phyloP scores from a whole-genome alignment of 2,888 invertebrate genomes.

The Lithosia quadra region DNA sequence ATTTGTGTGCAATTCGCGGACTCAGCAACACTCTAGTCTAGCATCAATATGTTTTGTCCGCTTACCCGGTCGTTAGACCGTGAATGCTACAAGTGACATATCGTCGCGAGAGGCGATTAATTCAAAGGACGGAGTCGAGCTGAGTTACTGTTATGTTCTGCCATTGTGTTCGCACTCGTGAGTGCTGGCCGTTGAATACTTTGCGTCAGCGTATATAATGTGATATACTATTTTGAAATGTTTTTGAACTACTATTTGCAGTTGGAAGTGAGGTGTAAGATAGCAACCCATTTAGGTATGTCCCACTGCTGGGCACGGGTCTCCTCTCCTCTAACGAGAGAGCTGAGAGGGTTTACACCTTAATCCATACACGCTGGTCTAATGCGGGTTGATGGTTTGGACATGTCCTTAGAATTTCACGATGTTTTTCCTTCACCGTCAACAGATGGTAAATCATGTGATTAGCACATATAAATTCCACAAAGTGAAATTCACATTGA shows the following conservation, averaged over 20 bases:
- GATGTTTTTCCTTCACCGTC: too few species aligned
- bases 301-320: too few species aligned
- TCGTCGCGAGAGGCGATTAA: conserved; percentile 36
- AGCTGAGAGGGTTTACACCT: too few species aligned
- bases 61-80: conserved; percentile 16
- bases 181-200: conserved; percentile 11
- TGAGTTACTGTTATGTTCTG: conserved; percentile 51
- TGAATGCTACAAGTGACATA: conserved; percentile 33
- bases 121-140: conserved; percentile 38
- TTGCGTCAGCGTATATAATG: background rate
- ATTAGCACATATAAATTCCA: too few species aligned
- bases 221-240: background rate
- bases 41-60: conserved; percentile 22
- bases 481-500: too few species aligned
- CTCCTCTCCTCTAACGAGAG: too few species aligned
- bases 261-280: too few species aligned
- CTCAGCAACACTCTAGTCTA: background rate
- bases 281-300: too few species aligned
- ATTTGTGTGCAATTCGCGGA: conserved; percentile 1
- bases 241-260: background rate
- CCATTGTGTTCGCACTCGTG: conserved; percentile 26
- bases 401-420: too few species aligned
- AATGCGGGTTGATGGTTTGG: too few species aligned
- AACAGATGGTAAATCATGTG: too few species aligned
- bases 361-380: too few species aligned